Conservation (phyloP, 2,797 vertebrate genomes). For the Eulemur mongoz region DNA sequence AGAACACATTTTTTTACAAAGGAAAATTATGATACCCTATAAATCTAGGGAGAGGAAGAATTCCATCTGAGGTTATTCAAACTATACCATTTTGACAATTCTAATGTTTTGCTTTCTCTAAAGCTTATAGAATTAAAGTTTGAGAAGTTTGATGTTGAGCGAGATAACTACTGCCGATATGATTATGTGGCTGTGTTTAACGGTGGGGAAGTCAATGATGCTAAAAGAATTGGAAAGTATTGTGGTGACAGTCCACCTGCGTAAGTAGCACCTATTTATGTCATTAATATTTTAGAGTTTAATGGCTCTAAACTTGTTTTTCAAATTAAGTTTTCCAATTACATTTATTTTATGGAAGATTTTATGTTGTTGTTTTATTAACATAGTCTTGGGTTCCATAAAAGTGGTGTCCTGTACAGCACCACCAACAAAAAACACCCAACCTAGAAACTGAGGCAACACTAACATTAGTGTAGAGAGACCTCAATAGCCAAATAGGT, state of each 20-base stretch:
- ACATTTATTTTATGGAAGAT: conserved; percentile 34
- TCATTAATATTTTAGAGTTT: background rate
- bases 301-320: background rate
- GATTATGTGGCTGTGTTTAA: conserved; percentile 98
- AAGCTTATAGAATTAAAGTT: conserved; percentile 95
- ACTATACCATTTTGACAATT: background rate
- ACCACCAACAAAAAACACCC: background rate
- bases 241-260: conserved; percentile 97
- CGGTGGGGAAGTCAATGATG: conserved; percentile 95
- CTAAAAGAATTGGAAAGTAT: conserved; percentile 96
- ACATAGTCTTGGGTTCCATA: background rate
- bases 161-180: conserved; percentile 98
- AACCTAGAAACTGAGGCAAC: background rate
- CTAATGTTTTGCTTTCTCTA: conserved; percentile 52
- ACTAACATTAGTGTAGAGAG: background rate
- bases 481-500: background rate
- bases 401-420: background rate
- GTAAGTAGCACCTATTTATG: conserved; percentile 87
- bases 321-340: background rate
- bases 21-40: background rate
- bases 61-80: background rate
- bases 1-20: background rate
- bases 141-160: conserved; percentile 99
- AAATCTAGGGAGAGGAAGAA: background rate
- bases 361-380: background rate